phyloP scores from a whole-genome alignment of 1,140 invertebrate species.

The Phenacoccus solenopsis region DNA sequence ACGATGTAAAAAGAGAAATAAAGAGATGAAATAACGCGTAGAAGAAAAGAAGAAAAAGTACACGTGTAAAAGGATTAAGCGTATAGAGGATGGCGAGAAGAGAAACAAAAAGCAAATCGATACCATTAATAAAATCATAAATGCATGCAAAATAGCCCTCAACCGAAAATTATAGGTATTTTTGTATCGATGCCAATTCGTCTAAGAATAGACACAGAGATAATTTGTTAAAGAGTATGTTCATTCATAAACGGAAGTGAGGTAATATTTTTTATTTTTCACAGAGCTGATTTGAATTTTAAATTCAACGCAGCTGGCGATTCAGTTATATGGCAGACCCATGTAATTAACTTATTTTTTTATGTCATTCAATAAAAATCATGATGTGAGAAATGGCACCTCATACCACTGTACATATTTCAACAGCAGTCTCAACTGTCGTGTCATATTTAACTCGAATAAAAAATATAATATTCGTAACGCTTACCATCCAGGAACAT shows the following conservation, averaged over 20 bases:
- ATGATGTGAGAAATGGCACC: background rate
- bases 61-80: background rate
- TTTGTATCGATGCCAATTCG: no score
- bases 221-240: no score
- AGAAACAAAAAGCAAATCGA: background rate
- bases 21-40: background rate
- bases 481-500: slow-evolving; percentile 87
- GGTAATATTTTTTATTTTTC: background rate
- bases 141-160: background rate
- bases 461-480: background rate
- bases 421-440: background rate
- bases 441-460: background rate
- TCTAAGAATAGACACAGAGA: background rate
- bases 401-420: background rate
- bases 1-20: background rate
- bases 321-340: no score
- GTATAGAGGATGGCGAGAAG: background rate
- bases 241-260: no score
- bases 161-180: background rate
- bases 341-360: no score
- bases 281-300: background rate
- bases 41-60: slow-evolving; percentile 8
- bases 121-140: background rate
- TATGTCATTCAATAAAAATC: background rate
- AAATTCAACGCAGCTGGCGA: background rate